Base-by-base conservation (phyloP, 2,113 vertebrate species). In the Peromyscus leucopus region DNA sequence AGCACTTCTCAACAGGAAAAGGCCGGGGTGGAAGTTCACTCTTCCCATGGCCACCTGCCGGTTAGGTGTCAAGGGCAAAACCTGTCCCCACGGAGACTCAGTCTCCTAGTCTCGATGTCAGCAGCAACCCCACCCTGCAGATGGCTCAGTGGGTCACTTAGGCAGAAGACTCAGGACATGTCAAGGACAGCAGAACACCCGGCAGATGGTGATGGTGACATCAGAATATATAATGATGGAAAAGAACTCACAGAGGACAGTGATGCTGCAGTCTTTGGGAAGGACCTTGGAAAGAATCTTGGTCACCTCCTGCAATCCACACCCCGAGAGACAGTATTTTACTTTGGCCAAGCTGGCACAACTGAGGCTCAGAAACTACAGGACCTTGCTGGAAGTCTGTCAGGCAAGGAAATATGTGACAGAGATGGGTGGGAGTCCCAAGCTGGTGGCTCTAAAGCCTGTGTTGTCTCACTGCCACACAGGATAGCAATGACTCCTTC, bases 401-500 rank as follows among this genome's bases (percentile, higher is more conserved):
- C 7, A 7, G 80, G 5, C 48, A 57, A 48, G 76, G 24, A 71
- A 57, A 28, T 21, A 1, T 74, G 71, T 21, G 33, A 61, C 57
- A 92, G 67, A 67, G 39, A 42, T 28, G 59, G n/a, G 31, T 1
- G 5, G 65, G 65, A 90, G 26, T 11, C 48, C n/a, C 12, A 16
- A 2, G 1, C 16, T 4, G 16, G 39, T 31, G 2, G 39, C 59
- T 46, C 69, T 4, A 4, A 79, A 39, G 65, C 31, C 72, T 65
- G 61, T 21, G 1, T 26, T 63, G 63, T 95, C 57, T 22, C 11
- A 10, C 55, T 24, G 19, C 36, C 33, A 31, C 16, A 1, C 12
- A 31, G n/a, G 16, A 39, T 12, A 5, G 0, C 1, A 8, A 28
- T 1, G 3, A 48, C 69, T 1, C 75, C 85, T 67, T 24, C 33